Conservation (phyloP, 92 coral and sea anemone species). For the Virgularia gustaviana region DNA sequence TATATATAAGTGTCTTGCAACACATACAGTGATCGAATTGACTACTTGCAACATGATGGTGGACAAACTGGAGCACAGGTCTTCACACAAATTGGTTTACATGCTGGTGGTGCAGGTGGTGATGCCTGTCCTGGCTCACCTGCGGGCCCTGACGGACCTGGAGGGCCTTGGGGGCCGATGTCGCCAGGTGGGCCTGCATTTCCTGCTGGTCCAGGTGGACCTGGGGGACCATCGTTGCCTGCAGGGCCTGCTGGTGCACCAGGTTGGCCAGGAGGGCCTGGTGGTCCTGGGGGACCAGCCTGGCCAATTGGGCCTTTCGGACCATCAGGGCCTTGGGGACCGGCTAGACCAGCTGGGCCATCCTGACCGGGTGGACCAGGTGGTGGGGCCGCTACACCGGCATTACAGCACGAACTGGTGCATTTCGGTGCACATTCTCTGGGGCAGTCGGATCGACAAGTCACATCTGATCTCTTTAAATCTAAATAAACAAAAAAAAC, state of each 20-base stretch:
- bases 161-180: slow-evolving; percentile 71
- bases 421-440: slow-evolving; percentile 19
- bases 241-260: slow-evolving; percentile 97
- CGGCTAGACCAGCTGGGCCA: slow-evolving; percentile 92
- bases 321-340: slow-evolving; percentile 92
- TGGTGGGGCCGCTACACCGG: slow-evolving; percentile 84
- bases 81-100: slow-evolving; percentile 17
- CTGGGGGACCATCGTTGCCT: slow-evolving; percentile 90
- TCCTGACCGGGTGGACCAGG: slow-evolving; percentile 96
- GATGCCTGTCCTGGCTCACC: slow-evolving; percentile 19
- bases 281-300: slow-evolving; percentile 92
- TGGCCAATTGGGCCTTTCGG: slow-evolving; percentile 99
- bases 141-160: slow-evolving; percentile 60
- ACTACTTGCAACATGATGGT: slow-evolving; percentile 19
- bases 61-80: slow-evolving; percentile 9
- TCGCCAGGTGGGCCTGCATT: slow-evolving; percentile 91
- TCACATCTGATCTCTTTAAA: neutral
- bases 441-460: slow-evolving; percentile 14
- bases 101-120: neutral
- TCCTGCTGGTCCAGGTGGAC: slow-evolving; percentile 96
- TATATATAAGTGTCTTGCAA: too few species aligned
- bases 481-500: neutral
- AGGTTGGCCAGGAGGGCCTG: slow-evolving; percentile 92
- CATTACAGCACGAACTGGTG: slow-evolving; percentile 22
- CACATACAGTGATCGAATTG: too few species aligned